These are phyloP conservation scores for Microcebus jonahi DNA, from an alignment of 2,113 vertebrate genomes.

Conservation along the genomic window DNA sequence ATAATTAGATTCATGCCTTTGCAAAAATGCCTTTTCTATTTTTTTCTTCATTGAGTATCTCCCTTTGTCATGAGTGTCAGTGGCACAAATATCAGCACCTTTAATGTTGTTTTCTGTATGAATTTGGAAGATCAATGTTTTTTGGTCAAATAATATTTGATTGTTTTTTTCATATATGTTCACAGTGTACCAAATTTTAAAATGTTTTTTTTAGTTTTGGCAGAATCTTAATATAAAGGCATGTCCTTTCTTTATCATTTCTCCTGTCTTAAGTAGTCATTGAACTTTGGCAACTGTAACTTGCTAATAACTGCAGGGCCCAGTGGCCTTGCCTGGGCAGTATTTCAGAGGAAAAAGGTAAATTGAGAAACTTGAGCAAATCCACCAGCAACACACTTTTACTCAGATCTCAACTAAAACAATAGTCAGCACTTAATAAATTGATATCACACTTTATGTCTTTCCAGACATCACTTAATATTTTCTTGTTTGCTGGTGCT, in stretches of 20 bases:
- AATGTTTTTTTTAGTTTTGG: background rate
- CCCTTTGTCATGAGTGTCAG: background rate
- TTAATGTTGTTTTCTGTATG: background rate
- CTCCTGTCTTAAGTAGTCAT: background rate
- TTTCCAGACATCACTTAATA: slow-evolving; percentile 77
- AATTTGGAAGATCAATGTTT: background rate
- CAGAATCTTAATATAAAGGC: background rate
- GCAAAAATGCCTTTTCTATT: background rate
- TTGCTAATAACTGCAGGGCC: slow-evolving; percentile 35
- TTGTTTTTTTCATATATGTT: background rate
- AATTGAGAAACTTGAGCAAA: slow-evolving; percentile 66
- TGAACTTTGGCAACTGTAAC: slow-evolving; percentile 58
- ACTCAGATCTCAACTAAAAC: slow-evolving; percentile 76
- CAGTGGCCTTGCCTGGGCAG: background rate
- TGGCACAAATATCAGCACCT: background rate
- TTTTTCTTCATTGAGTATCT: background rate
- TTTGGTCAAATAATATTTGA: background rate
- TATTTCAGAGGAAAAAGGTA: slow-evolving; percentile 18
- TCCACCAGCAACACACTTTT: slow-evolving; percentile 68
- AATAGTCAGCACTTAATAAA: slow-evolving; percentile 80
- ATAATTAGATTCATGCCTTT: background rate
- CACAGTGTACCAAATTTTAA: background rate
- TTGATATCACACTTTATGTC: slow-evolving; percentile 81
- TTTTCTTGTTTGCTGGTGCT: slow-evolving; percentile 78
- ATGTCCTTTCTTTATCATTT: slow-evolving; percentile 14